Evolutionary conservation across 2,888 invertebrate species (phyloP), one percentile per base, ranked within the genome.

Genomic region (Bombylius discolor): DNA sequence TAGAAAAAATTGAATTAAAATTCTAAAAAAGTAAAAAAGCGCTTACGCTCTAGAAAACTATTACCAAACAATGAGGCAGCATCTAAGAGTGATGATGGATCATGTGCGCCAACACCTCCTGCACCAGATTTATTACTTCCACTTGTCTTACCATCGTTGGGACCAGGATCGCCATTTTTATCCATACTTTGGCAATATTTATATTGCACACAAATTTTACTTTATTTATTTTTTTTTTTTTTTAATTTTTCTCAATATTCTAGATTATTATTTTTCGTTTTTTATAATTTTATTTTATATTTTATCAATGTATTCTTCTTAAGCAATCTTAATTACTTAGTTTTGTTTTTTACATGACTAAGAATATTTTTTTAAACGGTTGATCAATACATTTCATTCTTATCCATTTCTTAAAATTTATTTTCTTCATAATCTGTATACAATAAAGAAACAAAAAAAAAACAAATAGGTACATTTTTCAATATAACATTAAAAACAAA

Each of bases 21-120:
- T 23, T 23, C 23, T 23, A 23, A 23, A 23, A 3, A 23, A 23
- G 23, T 23, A 23, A 23, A 23, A 23, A 23, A 23, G 23, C 23
- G 23, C 23, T 23, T 23, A 23, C 2, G 23, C 23, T 23, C 23
- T 23, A 23, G 23, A 23, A 51, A 45, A 67, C 78, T 79, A 79
- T 76, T 62, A 74, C 85, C 84, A 69, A 86, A 85, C 63, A 86
- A 78, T 62, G 84, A 83, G 67, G 88, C 86, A 64, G 89, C 87
- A 77, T 89, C 89, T 72, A 89, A 81, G 64, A 89, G 77, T 62
- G 85, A 82, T 65, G 84, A 79, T 62, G 82, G 77, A 78, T 84
- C 81, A 69, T 78, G 75, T 76, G 67, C 72, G 66, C 81, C 68
- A 76, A 77, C 71, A 76, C 77, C 72, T 73, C 79, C 76, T 76